A percentile compares a stretch with the other conserved stretches of the same genome.
These are phyloP conservation scores for Hoplostethus atlanticus DNA, from an alignment of 2,797 vertebrate genomes.

Conservation along the genomic window DNA sequence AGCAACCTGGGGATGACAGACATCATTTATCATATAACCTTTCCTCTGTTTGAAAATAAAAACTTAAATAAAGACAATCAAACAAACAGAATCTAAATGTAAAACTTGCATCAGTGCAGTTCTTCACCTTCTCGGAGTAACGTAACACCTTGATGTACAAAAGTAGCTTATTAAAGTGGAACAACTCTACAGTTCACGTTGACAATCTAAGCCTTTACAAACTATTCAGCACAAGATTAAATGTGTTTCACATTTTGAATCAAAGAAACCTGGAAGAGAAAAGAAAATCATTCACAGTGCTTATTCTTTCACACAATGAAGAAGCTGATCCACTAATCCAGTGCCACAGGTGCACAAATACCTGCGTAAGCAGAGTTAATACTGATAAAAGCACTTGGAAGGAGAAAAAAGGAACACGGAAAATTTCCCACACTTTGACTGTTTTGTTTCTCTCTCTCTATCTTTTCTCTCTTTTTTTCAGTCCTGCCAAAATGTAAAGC, in stretches of 20 bases:
- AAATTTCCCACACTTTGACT: conserved; percentile 87
- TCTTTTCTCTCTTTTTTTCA: conserved; percentile 73
- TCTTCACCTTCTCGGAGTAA: neutral
- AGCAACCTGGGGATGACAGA: neutral
- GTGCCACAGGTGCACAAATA: conserved; percentile 84
- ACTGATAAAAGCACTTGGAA: conserved; percentile 81
- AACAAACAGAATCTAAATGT: conserved; percentile 2
- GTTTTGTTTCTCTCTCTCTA: conserved; percentile 79
- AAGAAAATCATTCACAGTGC: conserved; percentile 45
- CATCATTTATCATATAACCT: neutral
- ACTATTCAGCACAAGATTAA: conserved; percentile 61
- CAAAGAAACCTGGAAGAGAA: conserved; percentile 54
- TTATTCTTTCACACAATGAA: conserved; percentile 73
- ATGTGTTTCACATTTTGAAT: conserved; percentile 52
- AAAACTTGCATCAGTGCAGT: conserved; percentile 9
- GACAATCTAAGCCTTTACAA: conserved; percentile 38
- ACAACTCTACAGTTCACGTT: conserved; percentile 34
- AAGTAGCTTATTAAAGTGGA: conserved; percentile 39
- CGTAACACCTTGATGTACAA: neutral
- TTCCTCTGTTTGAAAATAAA: conserved; percentile 7
- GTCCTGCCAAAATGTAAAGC: conserved; percentile 81
- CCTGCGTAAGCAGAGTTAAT: conserved; percentile 83
- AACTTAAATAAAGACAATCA: neutral
- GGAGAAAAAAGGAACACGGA: conserved; percentile 77
- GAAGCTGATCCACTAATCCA: conserved; percentile 72